Percentiles rank a stretch among this genome's conserved stretches.
Evolutionary conservation across 1,140 invertebrate genomes (phyloP).

Genomic region (Maconellicoccus hirsutus): DNA sequence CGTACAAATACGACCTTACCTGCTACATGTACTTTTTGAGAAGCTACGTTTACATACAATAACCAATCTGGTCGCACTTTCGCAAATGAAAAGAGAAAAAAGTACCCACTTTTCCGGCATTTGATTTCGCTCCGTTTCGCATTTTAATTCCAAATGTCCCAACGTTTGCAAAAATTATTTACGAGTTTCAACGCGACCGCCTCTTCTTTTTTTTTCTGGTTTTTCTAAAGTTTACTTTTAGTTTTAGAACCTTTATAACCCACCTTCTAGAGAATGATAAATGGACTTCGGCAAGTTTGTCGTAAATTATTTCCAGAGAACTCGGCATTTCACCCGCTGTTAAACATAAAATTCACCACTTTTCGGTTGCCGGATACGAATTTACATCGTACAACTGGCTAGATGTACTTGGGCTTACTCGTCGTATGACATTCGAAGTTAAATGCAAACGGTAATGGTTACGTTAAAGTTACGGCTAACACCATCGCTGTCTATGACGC

Average conservation of each 20-base stretch:
- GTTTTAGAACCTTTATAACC: background rate
- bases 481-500: no score
- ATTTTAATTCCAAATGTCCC: background rate
- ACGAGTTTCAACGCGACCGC: background rate
- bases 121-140: background rate
- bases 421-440: no score
- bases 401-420: no score
- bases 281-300: background rate
- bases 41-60: no score
- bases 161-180: background rate
- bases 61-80: no score
- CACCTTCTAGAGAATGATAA: conserved; percentile 1
- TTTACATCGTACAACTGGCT: background rate
- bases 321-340: background rate
- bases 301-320: background rate
- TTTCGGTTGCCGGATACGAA: background rate
- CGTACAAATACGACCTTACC: no score
- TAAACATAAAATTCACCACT: background rate
- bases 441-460: no score
- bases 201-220: background rate
- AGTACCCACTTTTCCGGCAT: background rate
- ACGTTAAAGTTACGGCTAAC: no score
- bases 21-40: no score
- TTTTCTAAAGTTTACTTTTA: conserved; percentile 2
- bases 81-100: background rate